A percentile compares a stretch with the other conserved stretches of the same genome.
Conservation (phyloP, 2,888 invertebrate species). For the Melitaea athalia region DNA sequence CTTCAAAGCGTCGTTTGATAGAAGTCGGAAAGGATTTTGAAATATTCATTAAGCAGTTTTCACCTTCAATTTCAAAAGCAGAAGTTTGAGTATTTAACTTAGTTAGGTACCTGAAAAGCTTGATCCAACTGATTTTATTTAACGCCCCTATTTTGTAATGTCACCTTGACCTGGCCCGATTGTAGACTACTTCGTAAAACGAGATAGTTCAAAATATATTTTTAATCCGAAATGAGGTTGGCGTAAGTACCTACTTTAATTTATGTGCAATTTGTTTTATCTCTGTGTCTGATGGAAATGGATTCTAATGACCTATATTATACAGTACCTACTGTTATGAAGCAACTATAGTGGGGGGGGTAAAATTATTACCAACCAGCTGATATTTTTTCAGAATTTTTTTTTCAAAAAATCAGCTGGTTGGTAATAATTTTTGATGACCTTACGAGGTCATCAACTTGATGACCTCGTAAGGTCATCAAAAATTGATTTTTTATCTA, state of each 20-base stretch:
- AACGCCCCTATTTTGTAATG: conserved; percentile 1
- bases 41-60: conserved; percentile 7
- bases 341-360: no score
- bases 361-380: no score
- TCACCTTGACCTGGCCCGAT: conserved; percentile 3
- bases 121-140: background rate
- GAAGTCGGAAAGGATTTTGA: background rate
- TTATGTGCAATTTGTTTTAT: no score
- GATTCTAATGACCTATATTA: no score
- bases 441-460: no score
- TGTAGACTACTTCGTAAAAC: background rate
- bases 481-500: no score
- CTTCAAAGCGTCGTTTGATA: background rate
- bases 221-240: background rate
- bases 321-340: no score
- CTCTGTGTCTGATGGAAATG: no score
- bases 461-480: no score
- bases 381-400: no score
- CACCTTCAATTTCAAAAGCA: conserved; percentile 5
- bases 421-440: no score
- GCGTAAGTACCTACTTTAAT: background rate
- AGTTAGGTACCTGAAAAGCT: conserved; percentile 11
- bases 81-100: background rate
- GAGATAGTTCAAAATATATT: background rate
- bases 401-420: no score